Conservation (phyloP, 2,888 invertebrate genomes). For the Acanthacorydalis orientalis region DNA sequence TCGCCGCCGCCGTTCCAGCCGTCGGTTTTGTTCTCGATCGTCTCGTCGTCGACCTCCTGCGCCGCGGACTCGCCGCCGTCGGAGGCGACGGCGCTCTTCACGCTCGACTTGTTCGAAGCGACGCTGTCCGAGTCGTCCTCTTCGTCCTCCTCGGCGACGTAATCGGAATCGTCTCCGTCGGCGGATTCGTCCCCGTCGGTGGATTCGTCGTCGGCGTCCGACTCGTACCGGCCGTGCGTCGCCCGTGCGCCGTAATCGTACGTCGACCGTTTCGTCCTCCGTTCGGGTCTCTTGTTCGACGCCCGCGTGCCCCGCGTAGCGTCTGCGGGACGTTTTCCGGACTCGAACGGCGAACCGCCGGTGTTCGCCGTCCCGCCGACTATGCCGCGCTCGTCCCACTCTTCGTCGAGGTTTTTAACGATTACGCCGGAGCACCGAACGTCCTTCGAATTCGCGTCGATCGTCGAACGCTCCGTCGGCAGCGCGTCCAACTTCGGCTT, state of each 20-base stretch:
- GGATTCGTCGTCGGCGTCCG: conserved; percentile 7
- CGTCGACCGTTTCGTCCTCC: conserved; percentile 9
- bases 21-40: too few relatives aligned
- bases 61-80: background rate
- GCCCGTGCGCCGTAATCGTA: conserved; percentile 8
- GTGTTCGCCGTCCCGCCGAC: too few relatives aligned
- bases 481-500: too few relatives aligned
- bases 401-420: too few relatives aligned
- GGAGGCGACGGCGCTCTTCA: background rate
- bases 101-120: background rate
- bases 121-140: conserved; percentile 5
- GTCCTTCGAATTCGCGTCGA: background rate
- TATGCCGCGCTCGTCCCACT: too few relatives aligned
- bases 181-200: conserved; percentile 4
- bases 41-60: conserved; percentile 3
- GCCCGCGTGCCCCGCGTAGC: too few relatives aligned
- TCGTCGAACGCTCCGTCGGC: too few relatives aligned
- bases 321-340: too few relatives aligned
- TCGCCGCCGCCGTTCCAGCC: too few relatives aligned
- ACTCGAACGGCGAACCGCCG: background rate
- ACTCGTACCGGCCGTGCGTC: conserved; percentile 7
- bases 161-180: background rate
- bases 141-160: conserved; percentile 2
- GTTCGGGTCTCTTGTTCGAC: too few relatives aligned
- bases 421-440: too few relatives aligned